A percentile compares a stretch with the other conserved stretches of the same genome.
Evolutionary conservation across 2,888 invertebrate species (phyloP).

Genomic region (Archips crataeganus): DNA sequence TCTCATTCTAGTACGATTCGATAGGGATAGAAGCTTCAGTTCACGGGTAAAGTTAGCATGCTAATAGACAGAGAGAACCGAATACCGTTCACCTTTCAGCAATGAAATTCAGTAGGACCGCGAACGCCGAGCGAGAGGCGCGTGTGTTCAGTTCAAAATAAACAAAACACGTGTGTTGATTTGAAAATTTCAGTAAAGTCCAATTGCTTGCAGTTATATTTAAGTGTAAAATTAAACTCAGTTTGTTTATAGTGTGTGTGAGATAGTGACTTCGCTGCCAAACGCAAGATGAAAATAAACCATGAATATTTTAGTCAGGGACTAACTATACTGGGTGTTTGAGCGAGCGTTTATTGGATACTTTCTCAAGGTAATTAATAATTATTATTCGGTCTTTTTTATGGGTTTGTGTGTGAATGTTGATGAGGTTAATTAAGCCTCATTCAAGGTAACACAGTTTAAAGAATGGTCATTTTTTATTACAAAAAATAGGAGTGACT

Average conservation of each 20-base stretch:
- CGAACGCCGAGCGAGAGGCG: conserved; percentile 44
- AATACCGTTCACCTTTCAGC: conserved; percentile 47
- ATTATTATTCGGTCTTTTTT: background rate
- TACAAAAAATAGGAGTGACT: too few species aligned
- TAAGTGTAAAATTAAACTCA: conserved; percentile 1
- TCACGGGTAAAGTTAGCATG: conserved; percentile 4
- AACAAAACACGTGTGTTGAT: conserved; percentile 47
- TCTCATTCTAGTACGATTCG: background rate
- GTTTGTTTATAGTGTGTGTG: conserved; percentile 20
- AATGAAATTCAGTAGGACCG: conserved; percentile 53
- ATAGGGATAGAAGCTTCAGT: conserved; percentile 8
- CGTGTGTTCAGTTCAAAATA: conserved; percentile 36
- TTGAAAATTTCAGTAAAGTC: conserved; percentile 43
- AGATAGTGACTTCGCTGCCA: conserved; percentile 55
- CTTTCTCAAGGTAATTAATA: conserved; percentile 34
- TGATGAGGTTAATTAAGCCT: background rate
- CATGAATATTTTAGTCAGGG: conserved; percentile 63
- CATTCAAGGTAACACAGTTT: too few species aligned
- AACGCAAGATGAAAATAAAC: conserved; percentile 63
- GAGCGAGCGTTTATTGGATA: conserved; percentile 1
- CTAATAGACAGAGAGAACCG: conserved; percentile 8
- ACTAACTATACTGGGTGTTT: conserved; percentile 48
- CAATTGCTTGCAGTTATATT: background rate
- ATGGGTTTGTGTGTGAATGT: background rate
- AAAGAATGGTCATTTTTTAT: too few species aligned